Evolutionary conservation across 2,797 vertebrate genomes (phyloP).

Genomic region (Acropternis orthonyx): DNA sequence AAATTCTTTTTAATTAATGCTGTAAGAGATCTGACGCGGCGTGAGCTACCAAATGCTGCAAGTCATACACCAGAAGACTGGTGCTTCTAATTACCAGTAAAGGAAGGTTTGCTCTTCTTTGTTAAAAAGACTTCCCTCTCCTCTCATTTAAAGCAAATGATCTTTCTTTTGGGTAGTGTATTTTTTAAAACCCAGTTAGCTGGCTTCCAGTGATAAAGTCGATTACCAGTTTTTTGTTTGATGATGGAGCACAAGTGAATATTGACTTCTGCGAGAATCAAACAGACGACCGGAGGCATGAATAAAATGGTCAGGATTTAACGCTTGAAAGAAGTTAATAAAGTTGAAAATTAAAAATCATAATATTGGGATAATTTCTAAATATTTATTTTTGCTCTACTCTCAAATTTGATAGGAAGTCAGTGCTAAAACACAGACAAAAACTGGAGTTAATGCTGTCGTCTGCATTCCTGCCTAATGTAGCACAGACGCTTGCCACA

Average conservation of each 20-base stretch:
- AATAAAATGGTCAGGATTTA: constrained; percentile 69
- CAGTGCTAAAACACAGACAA: constrained; percentile 55
- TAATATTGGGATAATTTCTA: constrained; percentile 79
- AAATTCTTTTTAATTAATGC: constrained; percentile 83
- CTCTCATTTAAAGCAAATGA: constrained; percentile 66
- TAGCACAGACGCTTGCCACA: accelerated
- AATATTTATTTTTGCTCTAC: constrained; percentile 73
- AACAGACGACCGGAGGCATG: constrained; percentile 68
- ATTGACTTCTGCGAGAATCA: constrained; percentile 70
- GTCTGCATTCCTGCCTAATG: not conserved
- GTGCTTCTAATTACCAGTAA: constrained; percentile 77
- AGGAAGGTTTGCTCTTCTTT: constrained; percentile 67
- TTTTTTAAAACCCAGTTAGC: constrained; percentile 57
- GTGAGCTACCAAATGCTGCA: constrained; percentile 75
- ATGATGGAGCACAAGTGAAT: constrained; percentile 69
- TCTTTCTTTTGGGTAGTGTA: constrained; percentile 59
- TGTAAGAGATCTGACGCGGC: constrained; percentile 77
- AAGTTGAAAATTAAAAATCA: constrained; percentile 79
- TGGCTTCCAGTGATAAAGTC: constrained; percentile 70
- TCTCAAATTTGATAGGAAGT: constrained; percentile 46
- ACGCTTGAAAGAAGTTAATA: constrained; percentile 76
- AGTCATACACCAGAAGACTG: constrained; percentile 67
- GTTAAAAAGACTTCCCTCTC: constrained; percentile 58
- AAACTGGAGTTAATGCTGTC: not conserved
- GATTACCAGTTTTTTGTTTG: constrained; percentile 74